Evolutionary conservation across 1,140 invertebrate genomes (phyloP).

Genomic region (Sweltsa coloradensis): DNA sequence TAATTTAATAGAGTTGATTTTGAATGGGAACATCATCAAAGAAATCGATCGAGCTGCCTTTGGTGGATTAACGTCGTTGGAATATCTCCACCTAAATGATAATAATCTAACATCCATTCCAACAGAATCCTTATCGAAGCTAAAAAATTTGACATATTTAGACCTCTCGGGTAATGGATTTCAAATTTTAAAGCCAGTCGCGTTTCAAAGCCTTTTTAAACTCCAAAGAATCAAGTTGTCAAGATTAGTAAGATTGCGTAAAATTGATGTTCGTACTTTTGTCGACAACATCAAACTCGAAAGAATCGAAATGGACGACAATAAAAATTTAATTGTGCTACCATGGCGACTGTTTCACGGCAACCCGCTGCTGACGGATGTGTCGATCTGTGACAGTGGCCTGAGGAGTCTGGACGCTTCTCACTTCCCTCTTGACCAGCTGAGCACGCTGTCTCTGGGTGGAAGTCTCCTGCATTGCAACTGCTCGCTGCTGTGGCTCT

Average conservation of each 20-base stretch:
- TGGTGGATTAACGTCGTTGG: conserved; percentile 50
- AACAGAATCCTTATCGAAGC: conserved; percentile 50
- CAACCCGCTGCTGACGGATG: conserved; percentile 55
- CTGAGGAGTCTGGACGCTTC: conserved; percentile 58
- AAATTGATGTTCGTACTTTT: conserved; percentile 60
- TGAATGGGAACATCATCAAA: conserved; percentile 60
- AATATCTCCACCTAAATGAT: conserved; percentile 58
- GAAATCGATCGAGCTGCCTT: conserved; percentile 52
- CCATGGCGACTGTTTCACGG: conserved; percentile 60
- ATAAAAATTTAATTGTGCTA: conserved; percentile 51
- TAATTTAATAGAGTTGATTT: conserved; percentile 45
- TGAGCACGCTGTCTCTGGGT: conserved; percentile 53
- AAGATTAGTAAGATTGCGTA: conserved; percentile 45
- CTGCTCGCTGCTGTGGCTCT: conserved; percentile 75
- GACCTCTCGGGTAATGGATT: conserved; percentile 67
- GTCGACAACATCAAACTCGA: conserved; percentile 74
- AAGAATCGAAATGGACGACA: conserved; percentile 61
- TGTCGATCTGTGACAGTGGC: conserved; percentile 56
- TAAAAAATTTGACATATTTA: conserved; percentile 48
- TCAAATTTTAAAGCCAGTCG: conserved; percentile 48
- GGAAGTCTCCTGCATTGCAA: conserved; percentile 79
- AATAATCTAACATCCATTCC: conserved; percentile 58
- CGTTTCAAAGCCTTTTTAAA: conserved; percentile 68
- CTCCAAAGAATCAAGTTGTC: conserved; percentile 58
- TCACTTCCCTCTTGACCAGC: conserved; percentile 56